A percentile compares a stretch with the other conserved stretches of the same genome.
Conservation (phyloP, 1,140 invertebrate species). For the Cherax destructor region DNA sequence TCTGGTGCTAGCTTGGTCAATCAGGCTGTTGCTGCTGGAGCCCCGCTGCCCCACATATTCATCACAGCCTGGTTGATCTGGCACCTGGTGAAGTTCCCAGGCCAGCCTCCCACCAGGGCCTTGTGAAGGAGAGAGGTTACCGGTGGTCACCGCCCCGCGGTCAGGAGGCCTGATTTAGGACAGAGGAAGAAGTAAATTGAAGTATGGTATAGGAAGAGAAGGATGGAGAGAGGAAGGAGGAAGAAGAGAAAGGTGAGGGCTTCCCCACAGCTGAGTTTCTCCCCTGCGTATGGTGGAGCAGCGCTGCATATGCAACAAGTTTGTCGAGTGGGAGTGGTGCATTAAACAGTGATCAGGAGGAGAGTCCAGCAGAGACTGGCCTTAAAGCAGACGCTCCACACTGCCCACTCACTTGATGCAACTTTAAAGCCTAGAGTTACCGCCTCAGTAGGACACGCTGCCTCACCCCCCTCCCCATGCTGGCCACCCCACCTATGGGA, state of each 20-base stretch:
- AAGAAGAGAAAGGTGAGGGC: background rate
- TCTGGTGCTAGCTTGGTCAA: too few relatives aligned
- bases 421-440: slow-evolving; percentile 39
- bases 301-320: slow-evolving; percentile 6
- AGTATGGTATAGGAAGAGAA: background rate
- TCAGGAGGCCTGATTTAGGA: too few relatives aligned
- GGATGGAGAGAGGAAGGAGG: background rate
- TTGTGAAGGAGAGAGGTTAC: too few relatives aligned
- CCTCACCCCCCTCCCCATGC: background rate
- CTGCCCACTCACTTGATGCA: slow-evolving; percentile 22
- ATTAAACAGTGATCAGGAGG: slow-evolving; percentile 24
- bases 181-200: too few relatives aligned
- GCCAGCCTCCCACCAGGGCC: too few relatives aligned
- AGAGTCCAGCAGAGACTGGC: slow-evolving; percentile 27
- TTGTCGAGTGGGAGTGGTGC: background rate
- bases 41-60: too few relatives aligned
- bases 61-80: too few relatives aligned
- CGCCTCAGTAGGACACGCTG: slow-evolving; percentile 1
- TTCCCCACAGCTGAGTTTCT: too few relatives aligned
- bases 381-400: slow-evolving; percentile 29
- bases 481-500: background rate
- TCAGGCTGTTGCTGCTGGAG: too few relatives aligned
- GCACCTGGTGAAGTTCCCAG: too few relatives aligned
- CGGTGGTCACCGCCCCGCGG: too few relatives aligned
- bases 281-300: background rate